phyloP scores from a whole-genome alignment of 2,888 invertebrate genomes.

The Mystacides longicornis region DNA sequence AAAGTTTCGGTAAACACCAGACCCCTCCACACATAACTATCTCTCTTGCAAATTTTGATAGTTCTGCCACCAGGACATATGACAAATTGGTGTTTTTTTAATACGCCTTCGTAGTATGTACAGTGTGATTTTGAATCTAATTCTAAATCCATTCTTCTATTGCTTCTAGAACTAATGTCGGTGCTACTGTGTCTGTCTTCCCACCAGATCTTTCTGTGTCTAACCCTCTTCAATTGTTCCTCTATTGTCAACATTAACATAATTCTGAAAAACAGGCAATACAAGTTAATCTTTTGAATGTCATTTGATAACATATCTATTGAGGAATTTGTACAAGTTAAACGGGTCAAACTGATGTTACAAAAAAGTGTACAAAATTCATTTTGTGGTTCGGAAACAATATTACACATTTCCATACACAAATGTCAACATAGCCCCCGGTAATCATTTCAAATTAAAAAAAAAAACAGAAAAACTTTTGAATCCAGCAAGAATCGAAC shows the following conservation, averaged over 20 bases:
- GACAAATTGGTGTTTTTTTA: conserved; percentile 36
- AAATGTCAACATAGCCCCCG: neutral
- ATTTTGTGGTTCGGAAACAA: no score
- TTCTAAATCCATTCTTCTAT: neutral
- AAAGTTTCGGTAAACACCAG: conserved; percentile 41
- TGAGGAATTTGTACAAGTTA: no score
- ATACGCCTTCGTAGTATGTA: conserved; percentile 29
- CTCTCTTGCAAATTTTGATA: conserved; percentile 35
- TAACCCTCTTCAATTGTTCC: conserved; percentile 15
- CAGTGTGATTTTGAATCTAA: no score
- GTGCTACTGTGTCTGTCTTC: conserved; percentile 4
- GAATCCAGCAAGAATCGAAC: no score
- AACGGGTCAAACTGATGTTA: no score
- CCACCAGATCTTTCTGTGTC: conserved; percentile 25
- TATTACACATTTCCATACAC: neutral
- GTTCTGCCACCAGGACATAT: conserved; percentile 41
- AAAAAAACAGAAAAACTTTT: no score
- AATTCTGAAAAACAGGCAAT: conserved; percentile 32
- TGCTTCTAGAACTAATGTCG: neutral
- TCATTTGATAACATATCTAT: no score
- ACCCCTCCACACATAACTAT: conserved; percentile 39
- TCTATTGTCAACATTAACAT: conserved; percentile 21
- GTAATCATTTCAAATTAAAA: no score
- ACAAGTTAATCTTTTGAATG: neutral
- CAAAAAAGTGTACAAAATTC: no score